phyloP scores from a whole-genome alignment of 2,797 vertebrate genomes.

The Labroides dimidiatus region DNA sequence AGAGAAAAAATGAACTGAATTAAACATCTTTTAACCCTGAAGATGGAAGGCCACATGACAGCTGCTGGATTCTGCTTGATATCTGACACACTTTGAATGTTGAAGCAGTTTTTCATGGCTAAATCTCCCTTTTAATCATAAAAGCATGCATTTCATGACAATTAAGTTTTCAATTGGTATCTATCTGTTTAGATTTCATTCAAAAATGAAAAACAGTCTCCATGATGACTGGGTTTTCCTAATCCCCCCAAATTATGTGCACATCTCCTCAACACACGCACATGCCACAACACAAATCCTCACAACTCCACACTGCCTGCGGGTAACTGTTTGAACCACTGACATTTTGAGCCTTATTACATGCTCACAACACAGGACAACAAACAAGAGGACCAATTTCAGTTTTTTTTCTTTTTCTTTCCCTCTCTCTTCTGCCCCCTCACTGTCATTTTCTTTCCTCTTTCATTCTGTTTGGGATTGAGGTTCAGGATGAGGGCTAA shows the following conservation, averaged over 20 bases:
- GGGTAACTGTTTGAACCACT: conserved; percentile 78
- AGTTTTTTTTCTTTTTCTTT: conserved; percentile 45
- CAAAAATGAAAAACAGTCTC: conserved; percentile 36
- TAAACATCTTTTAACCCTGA: conserved; percentile 30
- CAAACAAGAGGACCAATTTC: conserved; percentile 77
- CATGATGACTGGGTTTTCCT: conserved; percentile 53
- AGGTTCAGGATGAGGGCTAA: conserved; percentile 60
- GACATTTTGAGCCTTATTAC: conserved; percentile 83
- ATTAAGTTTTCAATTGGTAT: conserved; percentile 31
- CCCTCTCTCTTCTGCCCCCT: conserved; percentile 59
- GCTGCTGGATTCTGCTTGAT: conserved; percentile 15
- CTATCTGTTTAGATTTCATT: conserved; percentile 43
- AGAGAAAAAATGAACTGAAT: conserved; percentile 40
- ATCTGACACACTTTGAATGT: conserved; percentile 9
- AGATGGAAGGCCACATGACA: conserved; percentile 40
- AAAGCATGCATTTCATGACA: conserved; percentile 29
- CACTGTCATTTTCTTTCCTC: conserved; percentile 69
- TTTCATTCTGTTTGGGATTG: conserved; percentile 70
- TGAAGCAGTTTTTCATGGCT: conserved; percentile 24
- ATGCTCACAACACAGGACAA: conserved; percentile 76
- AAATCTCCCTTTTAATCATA: conserved; percentile 13
- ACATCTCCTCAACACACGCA: conserved; percentile 57
- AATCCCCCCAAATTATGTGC: conserved; percentile 62
- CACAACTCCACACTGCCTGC: conserved; percentile 69
- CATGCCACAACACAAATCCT: conserved; percentile 66